Percentiles rank a stretch among this genome's conserved stretches.
Evolutionary conservation across 2,797 vertebrate species (phyloP).

Genomic region (Lerista edwardsae): DNA sequence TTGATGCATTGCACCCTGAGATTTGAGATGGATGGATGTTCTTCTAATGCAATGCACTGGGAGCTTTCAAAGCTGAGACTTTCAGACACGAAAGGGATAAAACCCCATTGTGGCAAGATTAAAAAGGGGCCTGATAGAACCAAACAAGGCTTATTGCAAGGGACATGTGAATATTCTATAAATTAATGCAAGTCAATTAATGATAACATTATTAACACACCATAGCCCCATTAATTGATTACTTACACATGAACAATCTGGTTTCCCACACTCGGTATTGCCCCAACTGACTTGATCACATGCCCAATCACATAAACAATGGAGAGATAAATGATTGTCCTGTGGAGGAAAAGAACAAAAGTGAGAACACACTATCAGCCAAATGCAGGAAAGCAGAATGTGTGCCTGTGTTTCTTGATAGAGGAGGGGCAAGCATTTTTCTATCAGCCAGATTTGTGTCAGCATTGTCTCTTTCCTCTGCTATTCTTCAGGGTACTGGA

Average conservation of each 20-base stretch:
- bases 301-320: conserved; percentile 93
- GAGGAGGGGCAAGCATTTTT: background rate
- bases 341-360: conserved; percentile 70
- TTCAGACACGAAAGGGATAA: background rate
- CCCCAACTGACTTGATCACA: conserved; percentile 92
- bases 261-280: conserved; percentile 88
- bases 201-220: conserved; percentile 8
- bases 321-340: conserved; percentile 97
- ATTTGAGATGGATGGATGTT: background rate
- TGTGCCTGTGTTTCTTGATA: conserved; percentile 16
- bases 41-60: background rate
- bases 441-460: background rate
- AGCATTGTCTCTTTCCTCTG: conserved; percentile 19
- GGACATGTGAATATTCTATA: background rate
- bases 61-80: conserved; percentile 1
- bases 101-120: background rate
- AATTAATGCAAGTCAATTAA: conserved; percentile 36
- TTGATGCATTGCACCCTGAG: background rate
- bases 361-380: conserved; percentile 58
- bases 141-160: background rate
- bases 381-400: conserved; percentile 36
- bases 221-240: conserved; percentile 34
- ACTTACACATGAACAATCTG: conserved; percentile 88
- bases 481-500: conserved; percentile 7
- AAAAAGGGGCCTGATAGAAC: background rate